These are phyloP conservation scores for Aphyosemion australe DNA, from an alignment of 2,113 vertebrate genomes.

Conservation along the genomic window DNA sequence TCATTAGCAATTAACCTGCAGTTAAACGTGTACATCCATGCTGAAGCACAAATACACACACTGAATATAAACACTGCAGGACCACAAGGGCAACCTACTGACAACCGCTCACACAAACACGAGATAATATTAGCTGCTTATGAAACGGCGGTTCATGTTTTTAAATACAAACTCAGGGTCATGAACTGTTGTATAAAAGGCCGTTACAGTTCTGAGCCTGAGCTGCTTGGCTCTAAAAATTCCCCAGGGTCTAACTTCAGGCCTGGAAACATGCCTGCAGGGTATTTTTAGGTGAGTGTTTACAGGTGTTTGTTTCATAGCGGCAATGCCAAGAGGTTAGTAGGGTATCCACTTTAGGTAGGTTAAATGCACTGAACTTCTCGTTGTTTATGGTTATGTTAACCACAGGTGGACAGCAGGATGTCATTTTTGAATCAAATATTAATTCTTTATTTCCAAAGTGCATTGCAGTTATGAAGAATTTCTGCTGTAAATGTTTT, in stretches of 20 bases:
- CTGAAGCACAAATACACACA: constrained; percentile 26
- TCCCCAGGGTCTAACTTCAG: constrained; percentile 60
- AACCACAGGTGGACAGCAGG: constrained; percentile 25
- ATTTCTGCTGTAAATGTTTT: background rate
- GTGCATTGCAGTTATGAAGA: constrained; percentile 5
- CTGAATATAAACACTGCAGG: constrained; percentile 20
- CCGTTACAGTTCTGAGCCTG: constrained; percentile 49
- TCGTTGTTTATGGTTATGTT: constrained; percentile 58
- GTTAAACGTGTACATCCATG: background rate
- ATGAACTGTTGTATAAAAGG: constrained; percentile 68
- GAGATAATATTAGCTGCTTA: constrained; percentile 65
- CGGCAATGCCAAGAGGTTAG: constrained; percentile 67
- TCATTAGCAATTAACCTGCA: background rate
- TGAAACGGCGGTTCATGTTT: constrained; percentile 69
- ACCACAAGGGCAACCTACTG: constrained; percentile 39
- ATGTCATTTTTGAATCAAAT: constrained; percentile 15
- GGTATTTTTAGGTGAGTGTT: constrained; percentile 69
- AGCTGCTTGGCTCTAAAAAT: constrained; percentile 60
- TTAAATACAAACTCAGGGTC: constrained; percentile 60
- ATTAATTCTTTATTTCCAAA: constrained; percentile 12
- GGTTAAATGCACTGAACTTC: constrained; percentile 60
- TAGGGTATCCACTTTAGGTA: constrained; percentile 69
- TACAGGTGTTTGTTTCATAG: constrained; percentile 65
- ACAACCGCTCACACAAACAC: constrained; percentile 58
- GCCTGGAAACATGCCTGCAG: constrained; percentile 60